phyloP scores from a whole-genome alignment of 2,113 vertebrate genomes.

The Glaucomys volans region DNA sequence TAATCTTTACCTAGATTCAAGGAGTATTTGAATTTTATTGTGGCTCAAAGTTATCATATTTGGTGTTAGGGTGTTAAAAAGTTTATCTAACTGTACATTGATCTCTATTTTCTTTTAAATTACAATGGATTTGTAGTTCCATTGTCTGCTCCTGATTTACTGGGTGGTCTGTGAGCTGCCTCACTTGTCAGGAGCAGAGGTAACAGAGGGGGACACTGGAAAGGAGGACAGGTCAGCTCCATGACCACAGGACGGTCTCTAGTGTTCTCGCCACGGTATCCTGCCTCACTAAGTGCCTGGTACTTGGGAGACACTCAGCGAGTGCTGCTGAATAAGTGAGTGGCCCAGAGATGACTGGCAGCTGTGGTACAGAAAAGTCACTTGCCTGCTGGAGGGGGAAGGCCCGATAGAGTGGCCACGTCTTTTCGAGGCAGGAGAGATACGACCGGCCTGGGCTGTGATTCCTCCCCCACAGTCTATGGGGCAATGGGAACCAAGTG shows the following conservation, averaged over 20 bases:
- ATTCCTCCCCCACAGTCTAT: not conserved
- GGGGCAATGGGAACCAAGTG: not conserved
- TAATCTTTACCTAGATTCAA: not conserved
- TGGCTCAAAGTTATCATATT: not conserved
- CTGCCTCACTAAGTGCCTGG: not conserved
- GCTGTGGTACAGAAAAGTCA: not conserved
- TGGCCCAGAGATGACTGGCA: not conserved
- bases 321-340: not conserved
- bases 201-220: not conserved
- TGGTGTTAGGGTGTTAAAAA: conserved; percentile 16
- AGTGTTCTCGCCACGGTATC: not conserved
- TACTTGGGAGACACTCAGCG: not conserved
- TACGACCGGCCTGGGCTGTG: not conserved
- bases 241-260: not conserved
- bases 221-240: not conserved
- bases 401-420: not conserved
- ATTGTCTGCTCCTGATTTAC: not conserved
- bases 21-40: not conserved
- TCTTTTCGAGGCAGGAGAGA: not conserved
- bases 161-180: not conserved
- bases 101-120: not conserved
- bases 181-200: not conserved
- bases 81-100: not conserved
- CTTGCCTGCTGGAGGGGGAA: not conserved
- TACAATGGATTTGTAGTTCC: not conserved